Evolutionary conservation across 2,888 invertebrate genomes (phyloP).

Genomic region (Tortricodes alternella): DNA sequence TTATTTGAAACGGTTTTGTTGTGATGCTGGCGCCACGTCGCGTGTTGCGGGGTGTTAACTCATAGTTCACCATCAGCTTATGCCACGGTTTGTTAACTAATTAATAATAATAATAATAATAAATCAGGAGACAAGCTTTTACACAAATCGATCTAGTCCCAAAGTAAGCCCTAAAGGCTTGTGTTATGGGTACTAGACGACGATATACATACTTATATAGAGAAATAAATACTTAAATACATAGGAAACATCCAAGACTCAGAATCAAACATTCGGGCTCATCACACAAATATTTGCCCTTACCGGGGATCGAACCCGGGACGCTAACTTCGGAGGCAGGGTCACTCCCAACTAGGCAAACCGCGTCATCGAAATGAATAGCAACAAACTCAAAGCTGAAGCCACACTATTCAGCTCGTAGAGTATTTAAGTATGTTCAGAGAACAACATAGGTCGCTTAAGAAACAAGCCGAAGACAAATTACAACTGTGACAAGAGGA

Average conservation of each 20-base stretch:
- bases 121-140: too few species aligned
- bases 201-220: too few species aligned
- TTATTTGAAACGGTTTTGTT: conserved; percentile 4
- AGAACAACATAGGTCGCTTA: conserved; percentile 12
- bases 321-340: too few species aligned
- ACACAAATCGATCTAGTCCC: too few species aligned
- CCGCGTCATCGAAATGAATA: background rate
- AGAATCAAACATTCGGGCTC: too few species aligned
- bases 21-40: conserved; percentile 28
- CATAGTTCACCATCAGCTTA: conserved; percentile 20
- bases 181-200: too few species aligned
- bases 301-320: too few species aligned
- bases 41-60: conserved; percentile 22
- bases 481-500: conserved; percentile 28
- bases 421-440: background rate
- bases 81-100: conserved; percentile 25
- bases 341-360: too few species aligned
- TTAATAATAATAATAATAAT: conserved; percentile 19
- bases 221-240: too few species aligned
- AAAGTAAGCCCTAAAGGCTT: too few species aligned
- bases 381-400: background rate
- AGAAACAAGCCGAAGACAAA: conserved; percentile 23
- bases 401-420: background rate
- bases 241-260: too few species aligned
- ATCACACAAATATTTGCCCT: too few species aligned